A percentile compares a stretch with the other conserved stretches of the same genome.
Evolutionary conservation across 2,113 vertebrate species (phyloP).

Genomic region (Puffinus mauretanicus): DNA sequence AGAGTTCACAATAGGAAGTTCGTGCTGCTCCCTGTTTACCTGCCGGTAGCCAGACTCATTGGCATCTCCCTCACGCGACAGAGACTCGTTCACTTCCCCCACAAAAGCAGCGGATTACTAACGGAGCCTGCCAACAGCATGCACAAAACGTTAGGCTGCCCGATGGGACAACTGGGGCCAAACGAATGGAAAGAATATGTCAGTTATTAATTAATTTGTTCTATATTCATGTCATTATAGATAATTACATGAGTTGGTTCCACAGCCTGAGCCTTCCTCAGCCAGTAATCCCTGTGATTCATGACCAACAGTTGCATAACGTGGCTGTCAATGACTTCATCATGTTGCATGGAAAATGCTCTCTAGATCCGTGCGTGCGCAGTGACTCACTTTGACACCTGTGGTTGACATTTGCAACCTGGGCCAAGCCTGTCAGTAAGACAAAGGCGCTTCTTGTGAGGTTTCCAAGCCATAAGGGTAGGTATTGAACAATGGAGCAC

Average conservation of each 20-base stretch:
- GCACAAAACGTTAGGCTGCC: background rate
- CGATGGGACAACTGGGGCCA: background rate
- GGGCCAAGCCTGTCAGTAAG: background rate
- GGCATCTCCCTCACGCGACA: background rate
- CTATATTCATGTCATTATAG: constrained; percentile 25
- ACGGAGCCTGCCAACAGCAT: background rate
- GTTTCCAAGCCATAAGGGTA: background rate
- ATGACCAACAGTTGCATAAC: constrained; percentile 17
- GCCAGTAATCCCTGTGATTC: constrained; percentile 17
- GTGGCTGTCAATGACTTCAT: constrained; percentile 18
- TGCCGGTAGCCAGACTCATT: background rate
- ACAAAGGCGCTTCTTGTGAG: constrained; percentile 29
- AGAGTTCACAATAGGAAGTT: background rate
- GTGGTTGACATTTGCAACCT: constrained; percentile 22
- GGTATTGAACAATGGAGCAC: background rate
- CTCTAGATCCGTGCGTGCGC: background rate
- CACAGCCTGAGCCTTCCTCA: constrained; percentile 2
- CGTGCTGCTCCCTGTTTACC: background rate
- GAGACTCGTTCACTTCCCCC: background rate
- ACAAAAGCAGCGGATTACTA: background rate
- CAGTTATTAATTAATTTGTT: constrained; percentile 39
- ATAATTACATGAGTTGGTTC: constrained; percentile 9
- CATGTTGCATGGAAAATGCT: constrained; percentile 37
- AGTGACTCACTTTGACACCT: constrained; percentile 50
- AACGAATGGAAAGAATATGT: background rate